phyloP scores from a whole-genome alignment of 2,797 vertebrate species.

The Tamandua tetradactyla region DNA sequence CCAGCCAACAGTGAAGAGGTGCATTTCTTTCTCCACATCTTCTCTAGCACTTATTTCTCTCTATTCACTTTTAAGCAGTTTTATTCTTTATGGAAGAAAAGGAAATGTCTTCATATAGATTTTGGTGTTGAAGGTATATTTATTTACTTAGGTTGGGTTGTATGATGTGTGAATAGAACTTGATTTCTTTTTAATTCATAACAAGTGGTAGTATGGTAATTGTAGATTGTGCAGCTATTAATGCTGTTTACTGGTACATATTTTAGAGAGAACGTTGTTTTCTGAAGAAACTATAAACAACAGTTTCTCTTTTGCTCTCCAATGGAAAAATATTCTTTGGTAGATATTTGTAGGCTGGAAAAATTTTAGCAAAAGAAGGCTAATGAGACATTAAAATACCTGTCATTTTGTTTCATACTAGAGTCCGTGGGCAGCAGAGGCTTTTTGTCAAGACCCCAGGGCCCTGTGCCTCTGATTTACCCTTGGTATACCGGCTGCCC shows the following conservation, averaged over 20 bases:
- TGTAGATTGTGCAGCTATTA: slow-evolving; percentile 58
- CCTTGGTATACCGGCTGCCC: neutral
- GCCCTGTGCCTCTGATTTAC: neutral
- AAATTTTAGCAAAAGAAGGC: slow-evolving; percentile 31
- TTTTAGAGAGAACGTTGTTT: slow-evolving; percentile 51
- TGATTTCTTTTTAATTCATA: slow-evolving; percentile 43
- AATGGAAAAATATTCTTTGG: slow-evolving; percentile 47
- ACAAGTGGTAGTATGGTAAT: slow-evolving; percentile 27
- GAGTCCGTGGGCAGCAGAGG: neutral
- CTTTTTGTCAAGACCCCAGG: neutral
- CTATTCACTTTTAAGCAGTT: no score
- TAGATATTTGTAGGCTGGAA: slow-evolving; percentile 49
- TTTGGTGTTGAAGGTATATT: no score
- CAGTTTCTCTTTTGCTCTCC: slow-evolving; percentile 63
- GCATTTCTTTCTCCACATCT: no score
- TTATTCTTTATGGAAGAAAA: no score
- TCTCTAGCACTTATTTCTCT: no score
- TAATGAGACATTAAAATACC: neutral
- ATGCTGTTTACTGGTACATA: slow-evolving; percentile 49
- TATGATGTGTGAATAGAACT: no score
- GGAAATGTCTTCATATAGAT: no score
- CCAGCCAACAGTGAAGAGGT: no score
- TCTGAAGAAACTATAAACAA: slow-evolving; percentile 49
- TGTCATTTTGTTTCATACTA: neutral
- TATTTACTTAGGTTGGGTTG: no score